Evolutionary conservation across 2,113 vertebrate genomes (phyloP), one percentile per base, ranked within the genome.

Genomic region (Atherinomorus stipes): DNA sequence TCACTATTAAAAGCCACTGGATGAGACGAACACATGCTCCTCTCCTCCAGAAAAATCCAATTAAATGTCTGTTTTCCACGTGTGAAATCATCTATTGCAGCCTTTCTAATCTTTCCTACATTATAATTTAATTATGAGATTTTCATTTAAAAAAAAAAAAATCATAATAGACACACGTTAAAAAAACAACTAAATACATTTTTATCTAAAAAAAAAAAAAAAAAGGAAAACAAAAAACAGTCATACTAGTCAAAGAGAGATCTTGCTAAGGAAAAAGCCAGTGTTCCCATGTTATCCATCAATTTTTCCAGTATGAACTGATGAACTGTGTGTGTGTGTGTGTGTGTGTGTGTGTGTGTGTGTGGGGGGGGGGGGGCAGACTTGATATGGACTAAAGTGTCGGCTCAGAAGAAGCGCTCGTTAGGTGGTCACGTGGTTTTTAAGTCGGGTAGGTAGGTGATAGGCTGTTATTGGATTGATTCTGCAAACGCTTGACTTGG

Each of bases 341-440:
- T n/a, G n/a, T n/a, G n/a, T n/a, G n/a, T n/a, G n/a, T n/a, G n/a
- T n/a, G n/a, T n/a, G n/a, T n/a, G n/a, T n/a, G n/a, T n/a, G n/a
- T n/a, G 28, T 3, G 28, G 28, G 28, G 28, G 28, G 28, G 28
- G 28, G 28, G 6, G 3, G 28, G 7, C 7, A n/a, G n/a, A n/a
- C n/a, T n/a, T n/a, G 23, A 23, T 73, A 42, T 60, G 25, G 42
- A 53, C 22, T 50, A n/a, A 37, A 34, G 15, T 66, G 16, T 65
- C 13, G 49, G 71, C 64, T 89, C 81, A 83, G 38, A 64, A 69
- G 66, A 21, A 77, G 19, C 23, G 12, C 66, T 54, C 70, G 19
- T 68, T 74, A 80, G 53, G 61, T 1, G 19, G 76, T 91, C 88
- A 93, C 85, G 74, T 92, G 88, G 51, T 62, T 62, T 59, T 72